Conservation (phyloP, 2,113 vertebrate species). For the Alethe castanea region DNA sequence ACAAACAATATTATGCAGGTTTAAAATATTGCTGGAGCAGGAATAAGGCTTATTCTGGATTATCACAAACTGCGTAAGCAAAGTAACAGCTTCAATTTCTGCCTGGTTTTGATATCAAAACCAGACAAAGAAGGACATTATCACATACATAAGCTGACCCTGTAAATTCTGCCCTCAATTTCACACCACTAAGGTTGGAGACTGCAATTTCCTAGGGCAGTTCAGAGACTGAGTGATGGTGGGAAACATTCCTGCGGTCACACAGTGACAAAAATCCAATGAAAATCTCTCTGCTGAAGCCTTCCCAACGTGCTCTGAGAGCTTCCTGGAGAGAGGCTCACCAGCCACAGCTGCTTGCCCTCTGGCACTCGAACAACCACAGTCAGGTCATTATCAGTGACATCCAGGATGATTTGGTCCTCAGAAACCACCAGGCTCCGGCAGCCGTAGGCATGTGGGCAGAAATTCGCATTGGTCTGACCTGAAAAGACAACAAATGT, state of each 20-base stretch:
- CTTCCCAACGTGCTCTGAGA: not conserved
- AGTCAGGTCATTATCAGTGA: constrained; percentile 85
- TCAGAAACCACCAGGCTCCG: constrained; percentile 86
- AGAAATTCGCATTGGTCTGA: constrained; percentile 86
- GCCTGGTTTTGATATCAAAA: not conserved
- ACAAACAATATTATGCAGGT: not conserved
- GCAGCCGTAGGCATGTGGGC: constrained; percentile 91
- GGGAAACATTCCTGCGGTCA: not conserved
- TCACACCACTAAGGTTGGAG: not conserved
- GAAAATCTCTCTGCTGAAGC: not conserved
- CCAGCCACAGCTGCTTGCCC: constrained; percentile 90
- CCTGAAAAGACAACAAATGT: constrained; percentile 69
- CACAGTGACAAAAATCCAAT: not conserved
- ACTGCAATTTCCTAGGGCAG: not conserved
- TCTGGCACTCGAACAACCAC: constrained; percentile 86
- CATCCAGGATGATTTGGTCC: constrained; percentile 84
- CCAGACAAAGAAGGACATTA: not conserved
- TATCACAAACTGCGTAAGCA: not conserved
- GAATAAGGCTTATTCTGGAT: not conserved
- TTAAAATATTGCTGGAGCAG: not conserved
- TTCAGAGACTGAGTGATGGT: not conserved
- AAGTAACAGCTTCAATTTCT: not conserved
- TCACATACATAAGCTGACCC: not conserved
- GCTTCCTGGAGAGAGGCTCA: constrained; percentile 46
- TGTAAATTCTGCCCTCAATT: not conserved